phyloP scores from a whole-genome alignment of 1,140 invertebrate species.

The Drosophila asahinai region DNA sequence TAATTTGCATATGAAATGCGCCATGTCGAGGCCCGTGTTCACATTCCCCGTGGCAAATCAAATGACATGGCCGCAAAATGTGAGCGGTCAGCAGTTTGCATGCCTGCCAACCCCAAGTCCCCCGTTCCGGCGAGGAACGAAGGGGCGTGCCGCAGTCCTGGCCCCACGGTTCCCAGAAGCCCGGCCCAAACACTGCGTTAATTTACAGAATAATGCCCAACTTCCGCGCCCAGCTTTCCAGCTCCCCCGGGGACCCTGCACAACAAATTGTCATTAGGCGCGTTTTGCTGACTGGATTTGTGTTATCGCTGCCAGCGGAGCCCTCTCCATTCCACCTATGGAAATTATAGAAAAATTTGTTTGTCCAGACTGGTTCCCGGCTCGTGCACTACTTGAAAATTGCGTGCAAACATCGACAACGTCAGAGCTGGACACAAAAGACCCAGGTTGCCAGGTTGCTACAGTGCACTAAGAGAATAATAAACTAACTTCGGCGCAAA shows the following conservation, averaged over 20 bases:
- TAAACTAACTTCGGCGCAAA: too few relatives aligned
- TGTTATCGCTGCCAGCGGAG: slow-evolving; percentile 51
- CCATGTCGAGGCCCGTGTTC: slow-evolving; percentile 57
- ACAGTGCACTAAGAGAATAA: slow-evolving; percentile 14
- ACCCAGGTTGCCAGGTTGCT: slow-evolving; percentile 27
- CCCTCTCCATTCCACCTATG: slow-evolving; percentile 24
- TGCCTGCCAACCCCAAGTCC: slow-evolving; percentile 29
- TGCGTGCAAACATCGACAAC: slow-evolving; percentile 68
- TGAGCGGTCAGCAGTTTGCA: slow-evolving; percentile 57
- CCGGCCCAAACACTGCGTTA: slow-evolving; percentile 59
- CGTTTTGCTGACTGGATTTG: slow-evolving; percentile 31
- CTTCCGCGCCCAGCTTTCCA: slow-evolving; percentile 52
- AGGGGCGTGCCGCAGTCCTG: slow-evolving; percentile 52
- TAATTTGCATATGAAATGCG: slow-evolving; percentile 83
- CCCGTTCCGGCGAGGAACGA: neutral
- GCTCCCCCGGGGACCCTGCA: slow-evolving; percentile 14
- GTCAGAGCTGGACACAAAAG: slow-evolving; percentile 16
- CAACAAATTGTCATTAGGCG: slow-evolving; percentile 80
- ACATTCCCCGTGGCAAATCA: slow-evolving; percentile 71
- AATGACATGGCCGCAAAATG: slow-evolving; percentile 71
- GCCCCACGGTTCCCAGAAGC: slow-evolving; percentile 19
- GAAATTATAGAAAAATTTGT: slow-evolving; percentile 82
- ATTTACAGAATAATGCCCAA: slow-evolving; percentile 78
- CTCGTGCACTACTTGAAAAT: slow-evolving; percentile 75
- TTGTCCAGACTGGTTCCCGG: slow-evolving; percentile 71